These are phyloP conservation scores for Climacteris rufus DNA, from an alignment of 2,113 vertebrate species.

Conservation along the genomic window DNA sequence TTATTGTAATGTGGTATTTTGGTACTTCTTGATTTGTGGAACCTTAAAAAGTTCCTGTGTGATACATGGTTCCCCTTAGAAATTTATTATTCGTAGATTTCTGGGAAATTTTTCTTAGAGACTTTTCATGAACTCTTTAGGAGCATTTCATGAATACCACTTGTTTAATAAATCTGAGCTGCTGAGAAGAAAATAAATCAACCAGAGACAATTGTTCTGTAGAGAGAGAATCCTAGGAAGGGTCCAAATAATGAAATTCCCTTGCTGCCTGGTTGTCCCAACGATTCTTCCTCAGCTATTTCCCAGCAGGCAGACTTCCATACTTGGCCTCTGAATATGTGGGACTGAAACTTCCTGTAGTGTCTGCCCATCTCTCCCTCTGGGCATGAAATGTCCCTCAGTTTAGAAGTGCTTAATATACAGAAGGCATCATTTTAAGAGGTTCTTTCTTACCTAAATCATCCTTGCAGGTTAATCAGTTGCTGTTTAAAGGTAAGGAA, in stretches of 20 bases:
- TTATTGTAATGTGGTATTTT: not conserved
- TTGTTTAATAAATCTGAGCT: not conserved
- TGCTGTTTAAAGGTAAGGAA: not conserved
- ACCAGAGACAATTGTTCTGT: not conserved
- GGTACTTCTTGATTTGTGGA: not conserved
- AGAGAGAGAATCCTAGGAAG: not conserved
- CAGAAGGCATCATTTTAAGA: not conserved
- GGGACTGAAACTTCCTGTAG: not conserved
- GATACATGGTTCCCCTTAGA: not conserved
- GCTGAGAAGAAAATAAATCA: conserved; percentile 14
- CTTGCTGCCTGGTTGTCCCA: not conserved
- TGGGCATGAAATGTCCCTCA: not conserved
- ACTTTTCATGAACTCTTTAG: not conserved
- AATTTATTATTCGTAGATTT: not conserved
- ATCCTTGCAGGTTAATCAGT: not conserved
- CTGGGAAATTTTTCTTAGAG: not conserved
- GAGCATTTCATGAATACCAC: not conserved
- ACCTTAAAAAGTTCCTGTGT: not conserved
- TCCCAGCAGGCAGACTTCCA: not conserved
- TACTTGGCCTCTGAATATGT: not conserved
- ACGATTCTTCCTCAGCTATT: not conserved
- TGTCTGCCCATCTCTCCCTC: not conserved
- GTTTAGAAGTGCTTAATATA: conserved; percentile 4
- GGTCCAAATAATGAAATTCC: not conserved
- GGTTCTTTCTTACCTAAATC: not conserved